Evolutionary conservation across 2,113 vertebrate genomes (phyloP).

Genomic region (Tringa solitaria): DNA sequence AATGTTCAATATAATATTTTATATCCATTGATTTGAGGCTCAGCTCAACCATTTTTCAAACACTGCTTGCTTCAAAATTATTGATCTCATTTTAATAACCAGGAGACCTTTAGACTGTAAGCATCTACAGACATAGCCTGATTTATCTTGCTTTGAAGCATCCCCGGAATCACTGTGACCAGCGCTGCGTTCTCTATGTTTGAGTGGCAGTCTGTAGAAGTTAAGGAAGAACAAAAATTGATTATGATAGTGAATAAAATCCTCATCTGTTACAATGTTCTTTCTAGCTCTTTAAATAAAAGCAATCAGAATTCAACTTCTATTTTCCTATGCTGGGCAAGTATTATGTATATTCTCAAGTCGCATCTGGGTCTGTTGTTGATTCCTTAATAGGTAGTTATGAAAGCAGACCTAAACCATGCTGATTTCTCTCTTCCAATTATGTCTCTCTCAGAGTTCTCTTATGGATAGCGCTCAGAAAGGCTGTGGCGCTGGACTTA

Average conservation of each 20-base stretch:
- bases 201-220: background rate
- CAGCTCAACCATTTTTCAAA: background rate
- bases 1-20: background rate
- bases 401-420: background rate
- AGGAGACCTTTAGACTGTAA: background rate
- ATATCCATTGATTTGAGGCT: background rate
- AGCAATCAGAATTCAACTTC: background rate
- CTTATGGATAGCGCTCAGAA: background rate
- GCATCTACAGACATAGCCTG: background rate
- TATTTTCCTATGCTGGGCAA: background rate
- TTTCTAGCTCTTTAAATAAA: background rate
- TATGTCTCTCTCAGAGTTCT: background rate
- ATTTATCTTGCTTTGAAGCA: background rate
- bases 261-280: background rate
- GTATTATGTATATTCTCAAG: background rate
- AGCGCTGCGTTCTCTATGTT: accelerated
- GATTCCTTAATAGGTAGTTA: background rate
- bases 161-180: background rate
- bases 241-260: background rate
- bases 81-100: background rate
- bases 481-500: background rate
- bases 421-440: background rate
- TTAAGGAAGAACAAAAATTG: background rate
- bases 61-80: background rate
- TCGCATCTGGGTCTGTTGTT: background rate